phyloP scores from a whole-genome alignment of 2,888 invertebrate species.

The Liodrosophila aerea region DNA sequence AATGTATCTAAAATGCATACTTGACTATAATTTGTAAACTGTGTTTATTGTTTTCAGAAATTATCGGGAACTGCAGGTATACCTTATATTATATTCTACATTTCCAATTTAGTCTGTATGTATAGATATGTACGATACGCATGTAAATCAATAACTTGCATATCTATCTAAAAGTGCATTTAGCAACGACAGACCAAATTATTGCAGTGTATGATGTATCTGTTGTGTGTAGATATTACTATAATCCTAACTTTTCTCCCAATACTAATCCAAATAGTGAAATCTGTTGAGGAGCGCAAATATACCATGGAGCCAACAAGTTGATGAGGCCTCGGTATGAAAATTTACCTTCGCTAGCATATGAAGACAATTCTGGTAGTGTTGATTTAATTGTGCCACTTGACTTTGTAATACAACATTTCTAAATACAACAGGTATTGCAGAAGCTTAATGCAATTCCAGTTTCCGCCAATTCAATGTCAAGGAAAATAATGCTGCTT shows the following conservation, averaged over 20 bases:
- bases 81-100: conserved; percentile 11
- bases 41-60: conserved; percentile 68
- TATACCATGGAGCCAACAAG: conserved; percentile 83
- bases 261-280: conserved; percentile 49
- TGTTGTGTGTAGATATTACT: background rate
- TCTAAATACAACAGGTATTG: conserved; percentile 51
- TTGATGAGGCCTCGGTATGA: conserved; percentile 81
- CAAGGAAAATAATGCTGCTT: conserved; percentile 85
- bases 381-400: background rate
- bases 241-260: conserved; percentile 3
- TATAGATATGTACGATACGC: background rate
- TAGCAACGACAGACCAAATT: no score
- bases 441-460: conserved; percentile 86
- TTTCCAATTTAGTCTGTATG: conserved; percentile 3
- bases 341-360: conserved; percentile 78
- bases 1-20: background rate
- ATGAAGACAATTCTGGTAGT: conserved; percentile 77
- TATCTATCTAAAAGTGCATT: no score
- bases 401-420: background rate
- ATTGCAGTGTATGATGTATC: background rate
- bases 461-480: conserved; percentile 96
- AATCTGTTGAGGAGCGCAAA: conserved; percentile 78
- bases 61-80: conserved; percentile 80
- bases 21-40: background rate
- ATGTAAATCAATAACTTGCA: conserved; percentile 1